These are phyloP conservation scores for Scaptomyza graminum DNA, from an alignment of 1,140 invertebrate genomes.

Conservation along the genomic window DNA sequence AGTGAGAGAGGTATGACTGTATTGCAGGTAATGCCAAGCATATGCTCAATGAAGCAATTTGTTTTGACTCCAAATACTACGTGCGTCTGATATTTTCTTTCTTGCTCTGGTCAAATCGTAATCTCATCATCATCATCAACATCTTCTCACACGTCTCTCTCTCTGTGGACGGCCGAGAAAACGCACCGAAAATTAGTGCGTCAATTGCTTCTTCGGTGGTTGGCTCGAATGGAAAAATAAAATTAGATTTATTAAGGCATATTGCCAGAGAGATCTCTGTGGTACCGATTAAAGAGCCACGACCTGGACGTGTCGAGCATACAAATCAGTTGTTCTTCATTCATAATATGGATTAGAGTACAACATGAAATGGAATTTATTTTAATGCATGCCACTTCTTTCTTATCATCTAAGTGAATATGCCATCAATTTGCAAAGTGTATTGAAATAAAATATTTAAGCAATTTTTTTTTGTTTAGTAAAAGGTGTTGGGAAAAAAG, in stretches of 20 bases:
- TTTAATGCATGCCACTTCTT: slow-evolving; percentile 36
- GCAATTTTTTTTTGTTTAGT: background rate
- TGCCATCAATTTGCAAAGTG: slow-evolving; percentile 32
- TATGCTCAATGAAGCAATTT: slow-evolving; percentile 72
- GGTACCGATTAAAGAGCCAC: slow-evolving; percentile 51
- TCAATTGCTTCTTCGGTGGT: slow-evolving; percentile 60
- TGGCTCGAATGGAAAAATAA: background rate
- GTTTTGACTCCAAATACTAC: slow-evolving; percentile 54
- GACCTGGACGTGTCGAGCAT: slow-evolving; percentile 63
- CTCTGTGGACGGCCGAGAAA: slow-evolving; percentile 55
- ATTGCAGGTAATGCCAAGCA: slow-evolving; percentile 34
- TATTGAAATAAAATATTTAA: slow-evolving; percentile 11
- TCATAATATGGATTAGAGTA: slow-evolving; percentile 19
- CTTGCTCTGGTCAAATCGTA: slow-evolving; percentile 39
- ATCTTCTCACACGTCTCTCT: slow-evolving; percentile 57
- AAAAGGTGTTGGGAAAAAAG: background rate
- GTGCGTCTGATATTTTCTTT: slow-evolving; percentile 54
- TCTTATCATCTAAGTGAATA: slow-evolving; percentile 46
- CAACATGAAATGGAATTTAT: slow-evolving; percentile 40
- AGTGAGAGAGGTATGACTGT: background rate
- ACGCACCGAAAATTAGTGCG: slow-evolving; percentile 73
- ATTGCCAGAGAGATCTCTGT: slow-evolving; percentile 70
- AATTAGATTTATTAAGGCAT: slow-evolving; percentile 77
- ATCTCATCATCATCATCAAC: slow-evolving; percentile 57
- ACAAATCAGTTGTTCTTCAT: slow-evolving; percentile 21